phyloP scores from a whole-genome alignment of 2,113 vertebrate genomes.

The Sarotherodon lohbergeri region DNA sequence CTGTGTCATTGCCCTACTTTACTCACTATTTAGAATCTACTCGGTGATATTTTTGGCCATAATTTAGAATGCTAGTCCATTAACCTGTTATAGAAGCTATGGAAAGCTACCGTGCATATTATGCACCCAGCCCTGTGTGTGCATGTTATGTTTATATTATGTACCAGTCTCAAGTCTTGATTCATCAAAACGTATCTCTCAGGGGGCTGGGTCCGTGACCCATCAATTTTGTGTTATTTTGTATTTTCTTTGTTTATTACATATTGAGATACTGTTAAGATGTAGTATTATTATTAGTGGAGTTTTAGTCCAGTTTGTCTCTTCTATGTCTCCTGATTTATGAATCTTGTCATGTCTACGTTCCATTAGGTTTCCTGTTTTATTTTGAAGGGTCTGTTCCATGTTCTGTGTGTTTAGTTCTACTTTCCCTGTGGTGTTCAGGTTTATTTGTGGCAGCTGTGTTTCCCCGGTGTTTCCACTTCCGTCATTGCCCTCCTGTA shows the following conservation, averaged over 20 bases:
- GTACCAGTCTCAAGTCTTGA: neutral
- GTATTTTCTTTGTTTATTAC: neutral
- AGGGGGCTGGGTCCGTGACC: accelerated
- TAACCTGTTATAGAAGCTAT: neutral
- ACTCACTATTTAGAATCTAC: neutral
- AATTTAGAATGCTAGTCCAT: neutral
- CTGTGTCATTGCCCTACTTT: neutral
- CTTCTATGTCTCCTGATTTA: accelerated
- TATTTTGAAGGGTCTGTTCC: neutral
- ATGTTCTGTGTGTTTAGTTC: neutral
- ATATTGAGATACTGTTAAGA: neutral
- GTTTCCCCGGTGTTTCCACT: neutral
- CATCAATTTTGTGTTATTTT: neutral
- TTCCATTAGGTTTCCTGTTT: neutral
- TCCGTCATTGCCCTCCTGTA: accelerated
- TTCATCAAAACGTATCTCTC: neutral
- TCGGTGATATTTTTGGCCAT: neutral
- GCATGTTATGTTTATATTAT: neutral
- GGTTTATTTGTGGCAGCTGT: neutral
- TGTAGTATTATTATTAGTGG: neutral
- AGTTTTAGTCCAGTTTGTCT: neutral
- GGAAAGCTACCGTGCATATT: accelerated
- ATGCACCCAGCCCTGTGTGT: neutral
- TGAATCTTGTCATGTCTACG: neutral
- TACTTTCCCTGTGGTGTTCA: neutral